Evolutionary conservation across 2,888 invertebrate genomes (phyloP), one percentile per base, ranked within the genome.

Genomic region (Spodoptera littoralis): DNA sequence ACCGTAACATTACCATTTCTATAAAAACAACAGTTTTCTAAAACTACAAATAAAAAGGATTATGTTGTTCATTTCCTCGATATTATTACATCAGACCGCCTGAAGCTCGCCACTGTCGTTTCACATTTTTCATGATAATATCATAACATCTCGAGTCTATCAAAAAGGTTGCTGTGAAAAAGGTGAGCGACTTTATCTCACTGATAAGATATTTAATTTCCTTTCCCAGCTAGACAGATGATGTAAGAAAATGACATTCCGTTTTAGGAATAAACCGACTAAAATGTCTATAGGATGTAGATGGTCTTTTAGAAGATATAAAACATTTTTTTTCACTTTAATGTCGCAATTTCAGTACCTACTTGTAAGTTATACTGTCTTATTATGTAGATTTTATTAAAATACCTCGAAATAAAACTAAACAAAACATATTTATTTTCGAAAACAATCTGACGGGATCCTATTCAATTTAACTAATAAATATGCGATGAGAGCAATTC

Each of bases 121-220:
- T 60, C 51, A 57, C 36, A 73, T 72, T 72, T 75, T 70, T 76
- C 48, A 69, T 69, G 36, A 36, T 36, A 36, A 36, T 8, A 68
- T 75, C 62, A 60, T 45, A 53, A 36, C 56, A 60, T 74, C 68
- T 69, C 67, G 50, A 63, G 71, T 75, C 75, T 79, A 76, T 82
- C 77, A 70, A 68, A 77, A 80, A 76, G 73, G 71, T 70, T 69
- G 74, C 48, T 70, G 77, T 79, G 80, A 85, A 88, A 76, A 90
- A 88, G 84, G 83, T 85, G 85, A 86, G 80, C 75, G 86, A 86
- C 87, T 87, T 88, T 87, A 90, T 87, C 87, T 83, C 70, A 24
- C 71, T 82, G 90, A 90, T 89, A 90, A 89, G 88, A 88, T 82
- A 88, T 89, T 90, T 92, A 92, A 92, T 92, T 92, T 92, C 92